A percentile compares a stretch with the other conserved stretches of the same genome.
Conservation (phyloP, 2,888 invertebrate genomes). For the Orthosia cruda region DNA sequence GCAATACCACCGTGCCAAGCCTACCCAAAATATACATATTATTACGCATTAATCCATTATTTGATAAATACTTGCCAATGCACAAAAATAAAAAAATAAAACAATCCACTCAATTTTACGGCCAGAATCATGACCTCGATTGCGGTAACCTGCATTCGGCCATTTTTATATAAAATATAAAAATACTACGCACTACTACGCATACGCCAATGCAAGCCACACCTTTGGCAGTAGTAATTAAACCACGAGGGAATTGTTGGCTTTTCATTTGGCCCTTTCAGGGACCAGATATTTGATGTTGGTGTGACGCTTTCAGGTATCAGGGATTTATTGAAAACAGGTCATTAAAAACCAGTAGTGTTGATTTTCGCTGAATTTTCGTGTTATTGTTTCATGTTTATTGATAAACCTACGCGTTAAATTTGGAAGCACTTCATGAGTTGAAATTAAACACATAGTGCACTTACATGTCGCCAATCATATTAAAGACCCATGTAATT, state of each 20-base stretch:
- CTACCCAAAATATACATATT: conserved; percentile 6
- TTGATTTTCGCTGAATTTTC: not conserved
- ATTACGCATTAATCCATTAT: conserved; percentile 3
- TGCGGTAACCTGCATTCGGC: conserved; percentile 42
- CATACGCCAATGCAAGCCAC: conserved; percentile 21
- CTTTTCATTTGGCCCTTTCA: conserved; percentile 18
- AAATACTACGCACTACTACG: too few species aligned
- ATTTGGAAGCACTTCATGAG: too few species aligned
- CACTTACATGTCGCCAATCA: too few species aligned
- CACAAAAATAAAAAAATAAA: not conserved
- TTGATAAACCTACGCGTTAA: too few species aligned
- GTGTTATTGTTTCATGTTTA: not conserved
- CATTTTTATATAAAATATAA: conserved; percentile 49
- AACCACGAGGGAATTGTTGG: conserved; percentile 10
- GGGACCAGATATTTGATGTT: not conserved
- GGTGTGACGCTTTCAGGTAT: not conserved
- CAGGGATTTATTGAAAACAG: not conserved
- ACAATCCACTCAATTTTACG: not conserved
- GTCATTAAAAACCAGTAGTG: too few species aligned
- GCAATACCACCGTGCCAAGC: not conserved
- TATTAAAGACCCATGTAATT: too few species aligned
- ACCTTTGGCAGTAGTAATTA: conserved; percentile 26
- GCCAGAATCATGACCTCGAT: not conserved
- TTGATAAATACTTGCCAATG: conserved; percentile 6
- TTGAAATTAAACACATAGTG: too few species aligned